Conservation (phyloP, 2,113 vertebrate genomes). For the Condylura cristata region DNA sequence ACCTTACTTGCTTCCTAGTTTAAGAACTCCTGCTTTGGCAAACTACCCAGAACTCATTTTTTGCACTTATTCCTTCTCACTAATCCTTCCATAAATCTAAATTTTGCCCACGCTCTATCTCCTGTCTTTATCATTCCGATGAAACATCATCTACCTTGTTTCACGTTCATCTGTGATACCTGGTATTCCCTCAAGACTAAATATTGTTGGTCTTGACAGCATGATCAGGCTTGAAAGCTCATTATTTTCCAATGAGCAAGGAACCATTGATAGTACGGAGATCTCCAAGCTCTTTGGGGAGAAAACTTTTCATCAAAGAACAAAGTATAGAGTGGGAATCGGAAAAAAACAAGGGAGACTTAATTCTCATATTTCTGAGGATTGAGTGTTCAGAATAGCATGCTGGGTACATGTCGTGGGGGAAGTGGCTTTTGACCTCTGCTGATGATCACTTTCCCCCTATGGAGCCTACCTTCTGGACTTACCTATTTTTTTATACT, state of each 20-base stretch:
- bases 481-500: background rate
- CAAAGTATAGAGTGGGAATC: background rate
- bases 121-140: background rate
- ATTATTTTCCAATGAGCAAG: background rate
- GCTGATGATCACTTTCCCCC: background rate
- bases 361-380: background rate
- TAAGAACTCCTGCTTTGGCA: background rate
- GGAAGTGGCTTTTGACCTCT: background rate
- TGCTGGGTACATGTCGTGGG: background rate
- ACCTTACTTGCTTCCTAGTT: background rate
- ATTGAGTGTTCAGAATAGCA: background rate
- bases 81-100: background rate
- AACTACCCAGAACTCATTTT: background rate
- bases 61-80: background rate
- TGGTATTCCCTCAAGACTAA: background rate
- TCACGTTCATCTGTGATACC: background rate
- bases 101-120: background rate
- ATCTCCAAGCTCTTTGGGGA: background rate
- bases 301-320: background rate
- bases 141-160: background rate
- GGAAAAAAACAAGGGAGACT: background rate
- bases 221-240: background rate
- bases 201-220: background rate
- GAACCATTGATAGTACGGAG: background rate
- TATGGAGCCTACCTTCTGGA: background rate